Evolutionary conservation across 2,888 invertebrate genomes (phyloP), one percentile per base, ranked within the genome.

Genomic region (Hermodice carunculata): DNA sequence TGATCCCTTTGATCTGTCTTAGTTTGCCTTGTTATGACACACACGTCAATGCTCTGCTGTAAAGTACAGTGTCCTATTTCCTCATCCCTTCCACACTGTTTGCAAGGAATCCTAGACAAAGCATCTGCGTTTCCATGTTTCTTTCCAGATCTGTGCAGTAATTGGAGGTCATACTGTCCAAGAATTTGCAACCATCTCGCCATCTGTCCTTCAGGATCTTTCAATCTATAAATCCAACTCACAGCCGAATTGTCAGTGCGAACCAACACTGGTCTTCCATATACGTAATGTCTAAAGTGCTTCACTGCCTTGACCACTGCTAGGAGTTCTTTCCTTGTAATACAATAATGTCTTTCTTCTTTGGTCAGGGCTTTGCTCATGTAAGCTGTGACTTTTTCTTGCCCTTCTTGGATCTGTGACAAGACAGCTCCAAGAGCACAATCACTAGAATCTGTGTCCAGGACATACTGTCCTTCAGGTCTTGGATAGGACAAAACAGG

Each of bases 161-260:
- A n/a, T 1, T 19, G 19, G 52, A 64, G 52, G 4, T 53, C 37
- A 24, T 43, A 60, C 19, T 32, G 29, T n/a, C 24, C 48, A 6
- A 64, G 40, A 31, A 29, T n/a, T 19, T 59, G 5, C 6, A 53
- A 19, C 65, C 60, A 65, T 3, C 65, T 0, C 1, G 65, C 65
- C 19, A 43, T 34, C 31, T 61, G 61, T 1, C 67, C 70, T 31
- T 64, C 66, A 1, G 64, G 66, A 0, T 66, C 44, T 28, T 65
- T 67, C 5, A 69, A 69, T 3, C 59, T 63, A 17, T 53, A 31
- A 22, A 70, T 28, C 70, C 74, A 75, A 8, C 19, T 19, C 3
- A 74, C 51, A 1, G 75, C 69, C 2, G 66, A 61, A 61, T 78
- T 75, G 61, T 76, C 76, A 28, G 74, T 71, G 19, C 75, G 32